Evolutionary conservation across 2,797 vertebrate genomes (phyloP).

Genomic region (Chelonia mydas): DNA sequence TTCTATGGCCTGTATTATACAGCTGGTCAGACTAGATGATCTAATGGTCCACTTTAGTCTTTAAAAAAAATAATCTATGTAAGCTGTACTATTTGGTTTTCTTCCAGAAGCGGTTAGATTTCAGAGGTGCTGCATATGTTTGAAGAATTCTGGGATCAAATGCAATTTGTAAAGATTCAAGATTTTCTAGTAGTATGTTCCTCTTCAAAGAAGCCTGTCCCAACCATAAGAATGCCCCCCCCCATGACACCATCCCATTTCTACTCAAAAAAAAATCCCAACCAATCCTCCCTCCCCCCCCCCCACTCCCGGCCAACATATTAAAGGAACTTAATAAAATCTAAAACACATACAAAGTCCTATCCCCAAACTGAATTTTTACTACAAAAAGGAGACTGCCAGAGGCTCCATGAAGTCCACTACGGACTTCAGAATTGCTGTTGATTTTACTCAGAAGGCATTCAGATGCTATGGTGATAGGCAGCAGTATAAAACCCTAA

Average conservation of each 20-base stretch:
- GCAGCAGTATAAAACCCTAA: not conserved
- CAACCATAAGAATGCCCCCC: not conserved
- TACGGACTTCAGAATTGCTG: too few species aligned
- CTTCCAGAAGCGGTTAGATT: not conserved
- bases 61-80: not conserved
- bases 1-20: not conserved
- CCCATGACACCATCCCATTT: not conserved
- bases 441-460: too few species aligned
- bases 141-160: not conserved
- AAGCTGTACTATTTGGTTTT: not conserved
- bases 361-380: not conserved
- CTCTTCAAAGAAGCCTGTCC: not conserved
- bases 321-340: not conserved
- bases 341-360: not conserved
- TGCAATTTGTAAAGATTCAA: not conserved
- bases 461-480: not conserved
- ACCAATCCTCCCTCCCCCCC: not conserved
- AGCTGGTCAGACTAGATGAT: not conserved
- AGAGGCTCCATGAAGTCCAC: too few species aligned
- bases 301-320: not conserved
- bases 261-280: not conserved
- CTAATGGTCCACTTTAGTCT: not conserved
- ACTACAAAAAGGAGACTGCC: too few species aligned
- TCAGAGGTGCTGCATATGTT: not conserved
- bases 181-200: not conserved